Evolutionary conservation across 2,113 vertebrate species (phyloP).

Genomic region (Tylochromis polylepis): DNA sequence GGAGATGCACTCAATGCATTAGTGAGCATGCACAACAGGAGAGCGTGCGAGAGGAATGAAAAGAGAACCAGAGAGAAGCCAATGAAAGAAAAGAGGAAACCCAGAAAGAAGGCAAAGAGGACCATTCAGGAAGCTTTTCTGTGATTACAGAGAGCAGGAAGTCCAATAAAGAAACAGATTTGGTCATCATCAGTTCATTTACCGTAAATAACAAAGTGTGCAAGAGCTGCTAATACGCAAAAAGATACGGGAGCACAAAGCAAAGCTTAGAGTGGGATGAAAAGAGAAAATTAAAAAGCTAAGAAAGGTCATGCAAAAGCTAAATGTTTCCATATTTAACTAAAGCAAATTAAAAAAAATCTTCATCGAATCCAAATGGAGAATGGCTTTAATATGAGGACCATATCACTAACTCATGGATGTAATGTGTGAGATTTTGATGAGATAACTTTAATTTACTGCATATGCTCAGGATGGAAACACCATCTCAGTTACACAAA

Average conservation of each 20-base stretch:
- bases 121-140: not conserved
- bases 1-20: slow-evolving; percentile 41
- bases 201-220: not conserved
- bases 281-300: not conserved
- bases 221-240: not conserved
- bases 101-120: not conserved
- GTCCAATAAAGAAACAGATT: not conserved
- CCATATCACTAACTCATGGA: not conserved
- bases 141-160: not conserved
- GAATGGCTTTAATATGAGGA: not conserved
- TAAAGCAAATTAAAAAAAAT: not conserved
- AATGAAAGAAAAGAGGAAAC: not conserved
- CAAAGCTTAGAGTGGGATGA: not conserved
- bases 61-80: not conserved
- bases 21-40: slow-evolving; percentile 59
- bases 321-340: not conserved
- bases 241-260: not conserved
- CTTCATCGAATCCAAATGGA: not conserved
- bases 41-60: not conserved
- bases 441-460: not conserved
- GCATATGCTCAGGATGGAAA: not conserved
- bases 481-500: not conserved
- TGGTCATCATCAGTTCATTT: not conserved
- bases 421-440: not conserved
- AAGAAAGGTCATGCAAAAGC: not conserved